Evolutionary conservation across 2,888 invertebrate genomes (phyloP).

Genomic region (Nymphalis c-album): DNA sequence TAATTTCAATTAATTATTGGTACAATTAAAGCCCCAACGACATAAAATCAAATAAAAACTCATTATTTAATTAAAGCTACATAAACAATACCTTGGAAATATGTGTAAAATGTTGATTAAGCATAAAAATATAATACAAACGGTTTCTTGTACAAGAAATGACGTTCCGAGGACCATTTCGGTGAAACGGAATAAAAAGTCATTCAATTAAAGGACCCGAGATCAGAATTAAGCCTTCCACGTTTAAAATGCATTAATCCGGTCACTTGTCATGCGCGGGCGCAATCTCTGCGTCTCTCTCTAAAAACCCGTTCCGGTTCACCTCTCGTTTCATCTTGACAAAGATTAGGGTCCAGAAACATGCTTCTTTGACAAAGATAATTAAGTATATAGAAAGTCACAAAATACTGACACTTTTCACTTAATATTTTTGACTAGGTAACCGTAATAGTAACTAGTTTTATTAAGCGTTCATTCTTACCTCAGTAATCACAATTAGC

Average conservation of each 20-base stretch:
- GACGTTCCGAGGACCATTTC: constrained; percentile 39
- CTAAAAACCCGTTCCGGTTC: constrained; percentile 73
- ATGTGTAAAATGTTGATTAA: constrained; percentile 22
- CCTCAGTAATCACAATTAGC: constrained; percentile 31
- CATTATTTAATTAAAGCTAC: constrained; percentile 5
- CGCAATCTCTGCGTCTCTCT: constrained; percentile 61
- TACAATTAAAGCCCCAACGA: too few relatives aligned
- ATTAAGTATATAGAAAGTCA: constrained; percentile 45
- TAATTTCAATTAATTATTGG: too few relatives aligned
- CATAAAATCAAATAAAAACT: neutral
- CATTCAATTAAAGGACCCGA: constrained; percentile 73
- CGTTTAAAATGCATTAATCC: constrained; percentile 81
- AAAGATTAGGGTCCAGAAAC: constrained; percentile 60
- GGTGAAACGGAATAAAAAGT: constrained; percentile 56
- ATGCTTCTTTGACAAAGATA: constrained; percentile 43
- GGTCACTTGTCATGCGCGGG: constrained; percentile 76
- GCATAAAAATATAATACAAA: constrained; percentile 32
- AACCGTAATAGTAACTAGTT: constrained; percentile 16
- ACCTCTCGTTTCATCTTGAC: constrained; percentile 60
- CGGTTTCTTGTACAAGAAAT: constrained; percentile 36
- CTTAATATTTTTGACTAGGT: constrained; percentile 55
- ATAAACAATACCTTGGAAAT: constrained; percentile 19
- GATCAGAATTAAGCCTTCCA: constrained; percentile 79
- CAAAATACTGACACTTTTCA: constrained; percentile 44
- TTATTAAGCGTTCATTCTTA: constrained; percentile 16